These are phyloP conservation scores for Petrocephalus schoutedeni DNA, from an alignment of 2,797 vertebrate genomes.

Conservation along the genomic window DNA sequence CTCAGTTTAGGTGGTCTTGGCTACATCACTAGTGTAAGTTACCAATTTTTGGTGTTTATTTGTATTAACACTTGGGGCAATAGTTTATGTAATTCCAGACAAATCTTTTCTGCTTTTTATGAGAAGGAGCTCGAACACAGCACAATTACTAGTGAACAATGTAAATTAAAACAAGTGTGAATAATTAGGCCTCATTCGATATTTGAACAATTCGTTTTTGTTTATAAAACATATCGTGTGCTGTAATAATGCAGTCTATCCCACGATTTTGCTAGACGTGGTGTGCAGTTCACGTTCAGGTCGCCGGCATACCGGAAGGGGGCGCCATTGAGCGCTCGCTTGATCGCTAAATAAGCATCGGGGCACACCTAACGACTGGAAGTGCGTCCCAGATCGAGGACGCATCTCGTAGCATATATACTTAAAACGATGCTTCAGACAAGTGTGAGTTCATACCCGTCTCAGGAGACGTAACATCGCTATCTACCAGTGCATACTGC, in stretches of 20 bases:
- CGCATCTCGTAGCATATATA: background rate
- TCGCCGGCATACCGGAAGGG: background rate
- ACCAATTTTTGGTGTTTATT: background rate
- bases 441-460: background rate
- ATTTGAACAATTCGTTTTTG: background rate
- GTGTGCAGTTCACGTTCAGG: background rate
- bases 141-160: background rate
- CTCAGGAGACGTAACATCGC: background rate
- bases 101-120: background rate
- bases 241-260: background rate
- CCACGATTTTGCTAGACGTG: background rate
- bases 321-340: background rate
- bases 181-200: background rate
- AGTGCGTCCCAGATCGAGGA: background rate
- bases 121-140: background rate
- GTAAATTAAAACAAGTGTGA: background rate
- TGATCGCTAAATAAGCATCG: background rate
- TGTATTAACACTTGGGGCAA: background rate
- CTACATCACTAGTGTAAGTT: no score
- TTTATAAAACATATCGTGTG: background rate
- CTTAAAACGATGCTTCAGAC: background rate
- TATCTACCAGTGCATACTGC: background rate
- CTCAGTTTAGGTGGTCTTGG: no score
- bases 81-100: no score
- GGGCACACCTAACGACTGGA: background rate